These are phyloP conservation scores for Mimachlamys varia DNA, from an alignment of 2,888 invertebrate genomes.

Conservation along the genomic window DNA sequence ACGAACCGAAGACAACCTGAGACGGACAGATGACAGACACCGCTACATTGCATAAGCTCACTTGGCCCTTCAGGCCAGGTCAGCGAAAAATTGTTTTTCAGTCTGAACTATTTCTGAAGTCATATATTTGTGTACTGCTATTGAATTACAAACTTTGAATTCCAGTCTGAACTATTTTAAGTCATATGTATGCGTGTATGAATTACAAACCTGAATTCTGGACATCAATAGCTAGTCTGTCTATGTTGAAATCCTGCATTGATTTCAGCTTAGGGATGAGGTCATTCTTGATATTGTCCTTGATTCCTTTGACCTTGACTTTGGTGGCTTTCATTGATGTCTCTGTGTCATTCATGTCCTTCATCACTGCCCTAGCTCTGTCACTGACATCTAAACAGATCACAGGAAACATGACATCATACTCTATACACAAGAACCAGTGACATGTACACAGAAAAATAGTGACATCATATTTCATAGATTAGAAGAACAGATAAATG, in stretches of 20 bases:
- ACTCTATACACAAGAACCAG: not conserved
- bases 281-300: conserved; percentile 63
- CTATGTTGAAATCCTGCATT: conserved; percentile 56
- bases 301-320: conserved; percentile 58
- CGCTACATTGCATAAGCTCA: no score
- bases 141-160: no score
- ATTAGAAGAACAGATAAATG: no score
- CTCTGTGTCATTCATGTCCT: conserved; percentile 62
- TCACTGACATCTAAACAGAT: conserved; percentile 41
- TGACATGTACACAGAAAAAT: not conserved
- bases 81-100: no score
- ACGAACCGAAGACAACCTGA: no score
- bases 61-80: no score
- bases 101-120: no score
- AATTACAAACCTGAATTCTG: not conserved
- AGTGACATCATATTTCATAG: not conserved
- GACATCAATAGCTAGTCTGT: conserved; percentile 37
- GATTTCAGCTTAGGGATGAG: conserved; percentile 63
- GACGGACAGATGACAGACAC: no score
- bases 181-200: not conserved
- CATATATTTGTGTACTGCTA: no score
- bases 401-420: not conserved
- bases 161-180: not conserved
- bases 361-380: conserved; percentile 53
- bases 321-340: conserved; percentile 61